Evolutionary conservation across 1,140 invertebrate genomes (phyloP).

Genomic region (Phenacoccus solenopsis): DNA sequence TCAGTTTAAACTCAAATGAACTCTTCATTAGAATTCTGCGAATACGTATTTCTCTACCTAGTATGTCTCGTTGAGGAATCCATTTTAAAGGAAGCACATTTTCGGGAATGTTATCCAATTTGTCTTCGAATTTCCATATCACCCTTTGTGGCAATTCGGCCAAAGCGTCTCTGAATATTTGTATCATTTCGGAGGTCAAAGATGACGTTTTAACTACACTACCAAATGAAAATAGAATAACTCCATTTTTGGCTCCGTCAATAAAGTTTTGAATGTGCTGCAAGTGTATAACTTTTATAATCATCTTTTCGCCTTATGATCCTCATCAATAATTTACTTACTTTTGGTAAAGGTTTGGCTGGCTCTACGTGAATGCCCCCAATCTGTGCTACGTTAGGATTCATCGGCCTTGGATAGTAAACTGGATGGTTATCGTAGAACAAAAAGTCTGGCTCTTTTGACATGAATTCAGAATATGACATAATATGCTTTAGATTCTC

Average conservation of each 20-base stretch:
- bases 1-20: too few species aligned
- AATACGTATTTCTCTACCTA: conserved; percentile 36
- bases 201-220: background rate
- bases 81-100: conserved; percentile 46
- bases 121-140: conserved; percentile 47
- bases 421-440: conserved; percentile 31
- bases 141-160: conserved; percentile 34
- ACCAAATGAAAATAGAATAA: background rate
- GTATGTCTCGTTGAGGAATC: conserved; percentile 46
- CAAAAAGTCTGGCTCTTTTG: background rate
- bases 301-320: too few species aligned
- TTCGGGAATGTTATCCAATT: conserved; percentile 34
- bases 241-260: conserved; percentile 36
- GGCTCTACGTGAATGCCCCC: conserved; percentile 37
- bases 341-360: conserved; percentile 40
- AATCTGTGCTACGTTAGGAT: conserved; percentile 35
- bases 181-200: background rate
- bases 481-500: background rate
- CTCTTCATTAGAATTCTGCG: too few species aligned
- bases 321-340: conserved; percentile 30
- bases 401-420: conserved; percentile 29
- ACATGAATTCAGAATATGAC: background rate
- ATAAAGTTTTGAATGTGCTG: conserved; percentile 27
- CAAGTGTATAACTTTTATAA: too few species aligned
- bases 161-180: background rate